These are phyloP conservation scores for Lepisosteus osseus DNA, from an alignment of 2,113 vertebrate species.

Conservation along the genomic window DNA sequence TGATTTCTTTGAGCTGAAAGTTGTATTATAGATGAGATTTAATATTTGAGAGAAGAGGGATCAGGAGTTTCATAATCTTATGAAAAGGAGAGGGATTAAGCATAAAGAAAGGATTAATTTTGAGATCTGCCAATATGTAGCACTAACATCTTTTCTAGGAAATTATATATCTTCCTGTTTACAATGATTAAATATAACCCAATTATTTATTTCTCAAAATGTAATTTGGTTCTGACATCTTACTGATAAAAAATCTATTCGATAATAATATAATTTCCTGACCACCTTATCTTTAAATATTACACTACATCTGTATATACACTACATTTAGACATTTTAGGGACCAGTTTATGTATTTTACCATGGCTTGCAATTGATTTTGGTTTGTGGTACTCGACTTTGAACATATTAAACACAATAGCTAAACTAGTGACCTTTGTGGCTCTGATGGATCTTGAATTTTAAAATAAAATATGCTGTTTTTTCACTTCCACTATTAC, in stretches of 20 bases:
- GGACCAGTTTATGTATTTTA: too few relatives aligned
- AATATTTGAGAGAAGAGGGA: slow-evolving; percentile 69
- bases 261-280: neutral
- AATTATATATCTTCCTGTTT: slow-evolving; percentile 51
- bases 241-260: neutral
- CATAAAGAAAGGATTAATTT: slow-evolving; percentile 79
- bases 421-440: too few relatives aligned
- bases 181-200: slow-evolving; percentile 47
- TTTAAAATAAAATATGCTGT: neutral
- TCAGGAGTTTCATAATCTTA: slow-evolving; percentile 74
- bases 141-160: slow-evolving; percentile 69
- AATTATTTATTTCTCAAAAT: slow-evolving; percentile 46
- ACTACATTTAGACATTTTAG: too few relatives aligned
- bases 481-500: neutral
- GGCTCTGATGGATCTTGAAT: too few relatives aligned
- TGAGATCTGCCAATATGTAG: slow-evolving; percentile 72
- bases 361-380: too few relatives aligned
- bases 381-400: too few relatives aligned
- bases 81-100: slow-evolving; percentile 73
- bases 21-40: slow-evolving; percentile 72
- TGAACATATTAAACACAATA: too few relatives aligned
- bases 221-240: slow-evolving; percentile 40
- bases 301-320: neutral
- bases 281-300: neutral
- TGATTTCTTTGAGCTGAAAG: slow-evolving; percentile 60